Evolutionary conservation across 2,888 invertebrate species (phyloP), one percentile per base, ranked within the genome.

Genomic region (Smittia aterrima): DNA sequence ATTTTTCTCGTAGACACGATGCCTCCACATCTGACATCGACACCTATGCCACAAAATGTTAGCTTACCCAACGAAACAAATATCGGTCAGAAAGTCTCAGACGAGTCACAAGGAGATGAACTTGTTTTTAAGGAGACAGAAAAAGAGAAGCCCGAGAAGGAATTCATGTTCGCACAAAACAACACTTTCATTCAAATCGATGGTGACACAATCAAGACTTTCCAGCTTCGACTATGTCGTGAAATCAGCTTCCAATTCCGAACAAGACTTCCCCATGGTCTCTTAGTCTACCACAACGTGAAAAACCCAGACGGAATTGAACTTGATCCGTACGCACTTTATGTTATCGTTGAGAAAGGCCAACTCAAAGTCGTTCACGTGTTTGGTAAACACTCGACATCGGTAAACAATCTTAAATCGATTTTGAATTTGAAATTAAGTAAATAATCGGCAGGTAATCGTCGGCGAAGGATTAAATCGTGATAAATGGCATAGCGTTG

Each of bases 301-400:
- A 93, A 93, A 82, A 92, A 93, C 81, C 93, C 93, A 4, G 88
- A 90, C 72, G 90, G 91, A 75, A 84, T 87, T 75, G 87, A 89
- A 79, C 87, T 95, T 81, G 92, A 93, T 78, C 93, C 94, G 0
- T 95, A 95, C 80, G 95, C 95, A 66, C 84, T 95, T 20, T 95
- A 95, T 81, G 92, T 95, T 41, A 95, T 95, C 79, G 92, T 95
- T 22, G 94, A 95, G 81, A 95, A 95, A 80, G 95, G 95, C 18
- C 93, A 94, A 83, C 84, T 95, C 18, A 95, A 95, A 86, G 93
- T 95, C 74, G 94, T 95, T 7, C 95, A 95, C 81, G 93, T 95
- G 25, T 95, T 94, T 80, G 94, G 94, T 1, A 93, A 94, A 81
- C 91, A 91, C 80, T 88, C 93, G 72, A 94, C 94, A 32, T 83